Base-by-base conservation (phyloP, 2,113 vertebrate species). In the Hemibates koningsi region DNA sequence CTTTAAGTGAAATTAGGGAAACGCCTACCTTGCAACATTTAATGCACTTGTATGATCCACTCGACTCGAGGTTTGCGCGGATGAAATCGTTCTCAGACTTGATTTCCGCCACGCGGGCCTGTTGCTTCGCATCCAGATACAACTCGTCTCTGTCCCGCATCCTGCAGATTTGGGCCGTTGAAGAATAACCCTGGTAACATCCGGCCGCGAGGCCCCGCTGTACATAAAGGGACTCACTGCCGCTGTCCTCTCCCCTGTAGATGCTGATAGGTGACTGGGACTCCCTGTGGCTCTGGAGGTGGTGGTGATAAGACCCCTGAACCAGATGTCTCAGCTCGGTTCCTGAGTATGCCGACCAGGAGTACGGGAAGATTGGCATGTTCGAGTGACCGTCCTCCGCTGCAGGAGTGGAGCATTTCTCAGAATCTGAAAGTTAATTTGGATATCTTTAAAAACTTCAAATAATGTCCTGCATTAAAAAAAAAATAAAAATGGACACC, bases 21-120 rank as follows among this genome's bases (percentile, higher is more conserved):
- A 80, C 27, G 43, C 86, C 14, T 95, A 99, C 98, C 98, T 99
- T 99, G 91, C 97, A 97, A 94, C 98, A 99, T 89, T 99, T 99
- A 84, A 98, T 94, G 92, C 98, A 99, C 90, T 98, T 99, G 90
- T 97, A 99, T 34, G 98, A 96, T 43, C 96, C 92, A 61, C 93
- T 97, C 50, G 98, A 92, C 21, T 98, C 96, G 36, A 98, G 80
- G 5, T 97, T 97, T 5, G 97, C 96, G 87, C 97, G 97, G 81
- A 97, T 94, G n/a, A 98, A 94, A 27, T 98, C 97, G 0, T 97
- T 96, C 84, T 98, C 97, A 79, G 97, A 88, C 94, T 99, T 98
- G 94, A 98, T 97, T 78, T 96, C 95, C 1, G 95, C 76, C 2
- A 92, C 94, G 83, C 97, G 96, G 53, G 96, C 94, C 73, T 96